Percentiles rank a stretch among this genome's conserved stretches.
phyloP scores from a whole-genome alignment of 2,113 vertebrate genomes.

The Aptenodytes forsteri region DNA sequence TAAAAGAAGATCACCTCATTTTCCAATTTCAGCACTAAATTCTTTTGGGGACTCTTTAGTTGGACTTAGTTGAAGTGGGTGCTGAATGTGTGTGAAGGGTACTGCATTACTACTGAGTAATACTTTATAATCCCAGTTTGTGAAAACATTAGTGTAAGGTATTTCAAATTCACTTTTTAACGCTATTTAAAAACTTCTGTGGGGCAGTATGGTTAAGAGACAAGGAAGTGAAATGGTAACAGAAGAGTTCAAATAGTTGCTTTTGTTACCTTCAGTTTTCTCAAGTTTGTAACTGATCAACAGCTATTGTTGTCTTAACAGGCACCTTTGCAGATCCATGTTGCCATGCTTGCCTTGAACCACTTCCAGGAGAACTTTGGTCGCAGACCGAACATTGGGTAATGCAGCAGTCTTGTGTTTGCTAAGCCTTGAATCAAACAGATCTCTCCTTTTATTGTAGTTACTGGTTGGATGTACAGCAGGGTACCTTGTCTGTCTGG shows the following conservation, averaged over 20 bases:
- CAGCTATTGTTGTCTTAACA: slow-evolving; percentile 50
- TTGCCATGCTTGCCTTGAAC: slow-evolving; percentile 90
- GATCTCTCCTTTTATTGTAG: not conserved
- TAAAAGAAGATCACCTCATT: not conserved
- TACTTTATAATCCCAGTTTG: not conserved
- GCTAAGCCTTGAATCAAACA: not conserved
- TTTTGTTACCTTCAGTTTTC: not conserved
- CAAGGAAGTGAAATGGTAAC: not conserved
- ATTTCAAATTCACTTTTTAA: not conserved
- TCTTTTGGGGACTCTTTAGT: not conserved
- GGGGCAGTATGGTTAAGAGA: not conserved
- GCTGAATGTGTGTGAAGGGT: not conserved
- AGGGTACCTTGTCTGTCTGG: not conserved
- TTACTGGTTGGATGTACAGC: not conserved
- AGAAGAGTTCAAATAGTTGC: not conserved
- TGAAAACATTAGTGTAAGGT: not conserved
- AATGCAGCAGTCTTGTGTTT: slow-evolving; percentile 44
- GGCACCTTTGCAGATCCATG: slow-evolving; percentile 90
- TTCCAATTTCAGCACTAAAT: not conserved
- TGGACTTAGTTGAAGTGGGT: not conserved
- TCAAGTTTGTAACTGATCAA: not conserved
- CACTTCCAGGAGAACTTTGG: slow-evolving; percentile 86
- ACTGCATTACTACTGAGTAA: not conserved
- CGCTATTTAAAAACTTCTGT: not conserved
- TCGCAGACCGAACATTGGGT: slow-evolving; percentile 88